Conservation (phyloP, 2,888 invertebrate genomes). For the Agriopis marginaria region DNA sequence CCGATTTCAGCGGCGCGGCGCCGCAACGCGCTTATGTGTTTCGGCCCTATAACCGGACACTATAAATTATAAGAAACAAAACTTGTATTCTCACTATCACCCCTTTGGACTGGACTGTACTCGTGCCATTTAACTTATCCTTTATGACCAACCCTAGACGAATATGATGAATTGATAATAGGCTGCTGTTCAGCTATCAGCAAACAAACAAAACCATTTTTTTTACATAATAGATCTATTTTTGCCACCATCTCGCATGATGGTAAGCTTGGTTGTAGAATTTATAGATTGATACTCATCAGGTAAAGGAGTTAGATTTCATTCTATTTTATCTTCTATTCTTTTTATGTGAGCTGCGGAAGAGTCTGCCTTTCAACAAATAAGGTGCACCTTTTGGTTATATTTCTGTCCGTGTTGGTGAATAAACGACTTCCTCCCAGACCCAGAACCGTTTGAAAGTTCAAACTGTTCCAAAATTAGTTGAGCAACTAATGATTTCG, state of each 20-base stretch:
- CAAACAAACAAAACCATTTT: background rate
- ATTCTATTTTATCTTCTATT: background rate
- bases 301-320: background rate
- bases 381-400: slow-evolving; percentile 34
- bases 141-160: background rate
- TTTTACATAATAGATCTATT: too few relatives aligned
- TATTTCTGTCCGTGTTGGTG: slow-evolving; percentile 46
- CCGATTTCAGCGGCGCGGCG: too few relatives aligned
- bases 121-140: slow-evolving; percentile 58
- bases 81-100: slow-evolving; percentile 67
- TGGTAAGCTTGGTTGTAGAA: background rate
- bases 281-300: background rate
- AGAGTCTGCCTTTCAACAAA: slow-evolving; percentile 31
- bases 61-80: slow-evolving; percentile 78
- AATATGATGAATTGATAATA: background rate
- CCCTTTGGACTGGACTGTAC: slow-evolving; percentile 57
- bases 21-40: too few relatives aligned
- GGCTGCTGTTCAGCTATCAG: background rate
- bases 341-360: slow-evolving; percentile 19
- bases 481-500: slow-evolving; percentile 71
- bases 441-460: slow-evolving; percentile 59
- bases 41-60: slow-evolving; percentile 83
- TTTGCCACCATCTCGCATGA: too few relatives aligned
- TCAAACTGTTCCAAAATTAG: slow-evolving; percentile 65
- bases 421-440: slow-evolving; percentile 66